Evolutionary conservation across 2,113 vertebrate species (phyloP).

Genomic region (Ammospiza nelsoni): DNA sequence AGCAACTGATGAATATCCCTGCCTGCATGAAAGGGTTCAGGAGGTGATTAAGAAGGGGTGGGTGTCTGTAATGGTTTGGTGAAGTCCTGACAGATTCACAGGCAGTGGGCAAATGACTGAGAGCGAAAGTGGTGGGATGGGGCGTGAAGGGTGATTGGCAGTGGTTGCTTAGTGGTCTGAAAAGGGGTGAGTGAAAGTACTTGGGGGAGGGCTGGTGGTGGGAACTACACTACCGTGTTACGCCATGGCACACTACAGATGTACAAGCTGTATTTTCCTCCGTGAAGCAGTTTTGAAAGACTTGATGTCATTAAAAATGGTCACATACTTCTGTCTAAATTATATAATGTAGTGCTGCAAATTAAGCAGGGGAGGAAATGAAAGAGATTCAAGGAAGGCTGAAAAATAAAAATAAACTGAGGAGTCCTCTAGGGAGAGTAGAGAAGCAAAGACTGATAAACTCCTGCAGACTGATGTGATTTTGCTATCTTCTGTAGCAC

Average conservation of each 20-base stretch:
- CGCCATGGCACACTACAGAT: not conserved
- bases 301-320: not conserved
- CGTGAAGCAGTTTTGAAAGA: not conserved
- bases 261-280: not conserved
- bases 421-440: conserved; percentile 6
- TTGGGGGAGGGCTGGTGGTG: not conserved
- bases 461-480: not conserved
- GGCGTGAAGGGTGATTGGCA: not conserved
- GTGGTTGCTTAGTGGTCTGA: conserved; percentile 50
- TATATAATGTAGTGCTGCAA: not conserved
- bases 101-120: conserved; percentile 14
- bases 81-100: not conserved
- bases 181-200: conserved; percentile 23
- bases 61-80: not conserved
- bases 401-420: conserved; percentile 43
- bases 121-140: not conserved
- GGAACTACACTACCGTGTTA: not conserved
- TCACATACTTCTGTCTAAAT: not conserved
- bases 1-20: not conserved
- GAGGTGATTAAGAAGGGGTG: conserved; percentile 21
- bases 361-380: conserved; percentile 31
- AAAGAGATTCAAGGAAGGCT: conserved; percentile 30
- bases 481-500: not conserved
- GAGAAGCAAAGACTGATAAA: not conserved
- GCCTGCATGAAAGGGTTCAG: not conserved